These are phyloP conservation scores for Noctua janthe DNA, from an alignment of 2,888 invertebrate species.

Conservation along the genomic window DNA sequence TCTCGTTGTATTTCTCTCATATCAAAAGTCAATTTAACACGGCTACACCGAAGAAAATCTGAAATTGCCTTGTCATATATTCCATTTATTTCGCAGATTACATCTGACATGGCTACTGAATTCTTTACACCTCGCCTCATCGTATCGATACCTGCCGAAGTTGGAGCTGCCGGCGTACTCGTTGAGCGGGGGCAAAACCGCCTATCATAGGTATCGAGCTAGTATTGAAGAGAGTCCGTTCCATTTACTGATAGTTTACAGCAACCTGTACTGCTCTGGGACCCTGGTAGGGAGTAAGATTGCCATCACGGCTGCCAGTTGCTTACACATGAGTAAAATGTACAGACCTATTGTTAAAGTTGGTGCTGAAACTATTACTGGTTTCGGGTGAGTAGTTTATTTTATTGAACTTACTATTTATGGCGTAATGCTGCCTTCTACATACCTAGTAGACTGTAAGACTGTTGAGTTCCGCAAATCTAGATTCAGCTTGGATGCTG, in stretches of 20 bases:
- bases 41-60: not conserved
- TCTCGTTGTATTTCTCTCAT: not conserved
- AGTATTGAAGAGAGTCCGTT: slow-evolving; percentile 72
- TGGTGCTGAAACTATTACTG: slow-evolving; percentile 74
- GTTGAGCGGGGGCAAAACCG: slow-evolving; percentile 25
- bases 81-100: slow-evolving; percentile 51
- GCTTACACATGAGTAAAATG: slow-evolving; percentile 68
- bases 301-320: slow-evolving; percentile 81
- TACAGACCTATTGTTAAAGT: slow-evolving; percentile 76
- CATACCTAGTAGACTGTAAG: not conserved
- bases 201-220: slow-evolving; percentile 51
- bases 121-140: slow-evolving; percentile 29
- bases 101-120: slow-evolving; percentile 48
- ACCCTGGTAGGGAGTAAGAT: slow-evolving; percentile 77
- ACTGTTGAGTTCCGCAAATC: not conserved
- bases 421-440: not conserved
- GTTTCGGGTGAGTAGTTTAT: slow-evolving; percentile 69
- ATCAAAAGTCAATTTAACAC: not conserved
- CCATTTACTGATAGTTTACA: slow-evolving; percentile 80
- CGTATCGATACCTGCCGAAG: slow-evolving; percentile 43
- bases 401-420: not conserved
- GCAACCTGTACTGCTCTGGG: slow-evolving; percentile 81
- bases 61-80: slow-evolving; percentile 34
- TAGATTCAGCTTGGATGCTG: not conserved
- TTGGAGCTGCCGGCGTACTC: slow-evolving; percentile 8